A percentile compares a stretch with the other conserved stretches of the same genome.
phyloP scores from a whole-genome alignment of 2,888 invertebrate species.

The Ophion costatus region DNA sequence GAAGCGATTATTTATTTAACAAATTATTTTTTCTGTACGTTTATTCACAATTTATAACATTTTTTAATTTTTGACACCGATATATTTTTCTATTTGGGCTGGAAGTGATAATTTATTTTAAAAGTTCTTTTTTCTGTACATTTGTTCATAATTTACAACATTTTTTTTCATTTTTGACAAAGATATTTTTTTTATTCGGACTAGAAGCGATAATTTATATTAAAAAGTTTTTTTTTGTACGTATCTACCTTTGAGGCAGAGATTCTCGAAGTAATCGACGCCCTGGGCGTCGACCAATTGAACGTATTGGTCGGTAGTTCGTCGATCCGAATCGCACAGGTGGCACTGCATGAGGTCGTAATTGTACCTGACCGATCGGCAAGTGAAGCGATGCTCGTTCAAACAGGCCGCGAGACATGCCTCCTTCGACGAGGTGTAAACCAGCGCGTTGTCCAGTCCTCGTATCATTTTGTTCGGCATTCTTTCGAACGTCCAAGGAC shows the following conservation, averaged over 20 bases:
- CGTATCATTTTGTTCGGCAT: conserved; percentile 96
- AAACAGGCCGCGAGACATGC: conserved; percentile 96
- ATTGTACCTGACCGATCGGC: conserved; percentile 96
- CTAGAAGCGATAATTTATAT: too few relatives aligned
- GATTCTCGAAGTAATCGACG: conserved; percentile 94
- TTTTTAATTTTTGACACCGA: too few relatives aligned
- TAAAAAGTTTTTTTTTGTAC: too few relatives aligned
- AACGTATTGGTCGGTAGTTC: conserved; percentile 94
- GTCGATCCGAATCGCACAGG: conserved; percentile 94
- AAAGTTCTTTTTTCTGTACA: too few relatives aligned
- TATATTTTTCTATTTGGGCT: too few relatives aligned
- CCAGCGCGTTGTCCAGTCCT: conserved; percentile 95
- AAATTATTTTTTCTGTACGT: too few relatives aligned
- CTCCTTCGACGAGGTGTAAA: conserved; percentile 97
- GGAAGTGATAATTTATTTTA: too few relatives aligned
- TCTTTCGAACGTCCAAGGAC: conserved; percentile 97
- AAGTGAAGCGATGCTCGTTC: conserved; percentile 96
- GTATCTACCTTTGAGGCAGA: conserved; percentile 87
- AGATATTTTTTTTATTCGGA: too few relatives aligned
- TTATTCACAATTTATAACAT: too few relatives aligned
- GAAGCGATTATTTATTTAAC: too few relatives aligned
- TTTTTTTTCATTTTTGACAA: too few relatives aligned
- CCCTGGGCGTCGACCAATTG: conserved; percentile 95
- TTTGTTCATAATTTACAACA: too few relatives aligned
- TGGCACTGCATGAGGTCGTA: conserved; percentile 96